Conservation (phyloP, 2,888 invertebrate species). For the Epinotia bilunana region DNA sequence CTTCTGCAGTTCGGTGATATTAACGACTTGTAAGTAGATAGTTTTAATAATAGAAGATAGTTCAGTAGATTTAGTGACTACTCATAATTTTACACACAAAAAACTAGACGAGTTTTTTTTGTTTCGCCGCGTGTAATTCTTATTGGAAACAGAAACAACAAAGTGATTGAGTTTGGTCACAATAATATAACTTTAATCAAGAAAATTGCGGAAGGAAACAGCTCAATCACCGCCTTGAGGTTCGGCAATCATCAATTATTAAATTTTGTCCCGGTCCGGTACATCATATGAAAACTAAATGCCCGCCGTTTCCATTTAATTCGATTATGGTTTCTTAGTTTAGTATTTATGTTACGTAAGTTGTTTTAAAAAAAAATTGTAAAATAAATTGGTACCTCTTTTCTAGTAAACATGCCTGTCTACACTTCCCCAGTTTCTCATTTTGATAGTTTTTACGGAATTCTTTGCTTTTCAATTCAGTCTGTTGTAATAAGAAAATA, state of each 20-base stretch:
- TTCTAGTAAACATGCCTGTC: no score
- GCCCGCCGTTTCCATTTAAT: background rate
- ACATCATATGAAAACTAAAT: background rate
- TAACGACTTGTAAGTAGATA: background rate
- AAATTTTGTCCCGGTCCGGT: background rate
- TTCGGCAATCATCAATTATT: background rate
- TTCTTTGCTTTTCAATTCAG: no score
- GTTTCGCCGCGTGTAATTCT: background rate
- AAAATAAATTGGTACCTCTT: no score
- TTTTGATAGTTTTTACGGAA: no score
- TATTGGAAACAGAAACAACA: background rate
- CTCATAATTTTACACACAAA: background rate
- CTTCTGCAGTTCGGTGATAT: slow-evolving; percentile 12
- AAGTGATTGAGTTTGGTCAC: slow-evolving; percentile 9
- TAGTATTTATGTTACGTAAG: background rate
- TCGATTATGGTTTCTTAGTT: background rate
- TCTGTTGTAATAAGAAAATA: no score
- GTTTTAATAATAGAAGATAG: background rate
- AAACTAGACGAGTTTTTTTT: background rate
- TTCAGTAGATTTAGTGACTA: background rate
- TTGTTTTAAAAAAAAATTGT: no score
- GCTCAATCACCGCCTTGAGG: slow-evolving; percentile 14
- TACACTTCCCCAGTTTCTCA: no score
- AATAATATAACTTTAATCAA: slow-evolving; percentile 14
- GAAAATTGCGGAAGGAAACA: slow-evolving; percentile 6